These are phyloP conservation scores for Athene noctua DNA, from an alignment of 2,113 vertebrate species.

Conservation along the genomic window DNA sequence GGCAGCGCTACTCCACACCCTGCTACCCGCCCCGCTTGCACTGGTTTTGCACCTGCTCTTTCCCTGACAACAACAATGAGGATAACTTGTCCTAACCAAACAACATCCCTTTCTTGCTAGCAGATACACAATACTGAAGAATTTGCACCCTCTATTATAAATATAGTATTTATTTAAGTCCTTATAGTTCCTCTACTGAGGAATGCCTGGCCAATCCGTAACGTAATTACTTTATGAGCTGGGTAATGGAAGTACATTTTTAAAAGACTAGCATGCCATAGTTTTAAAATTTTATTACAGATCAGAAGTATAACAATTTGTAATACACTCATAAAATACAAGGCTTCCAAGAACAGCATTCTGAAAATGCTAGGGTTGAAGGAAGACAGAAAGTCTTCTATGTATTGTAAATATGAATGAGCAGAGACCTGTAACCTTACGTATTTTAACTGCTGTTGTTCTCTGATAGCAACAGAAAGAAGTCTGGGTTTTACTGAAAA, in stretches of 20 bases:
- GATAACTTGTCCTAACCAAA: background rate
- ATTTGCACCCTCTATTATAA: background rate
- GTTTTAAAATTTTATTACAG: background rate
- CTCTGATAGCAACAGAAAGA: background rate
- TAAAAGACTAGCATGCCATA: background rate
- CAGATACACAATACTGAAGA: background rate
- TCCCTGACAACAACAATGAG: background rate
- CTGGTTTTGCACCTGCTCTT: background rate
- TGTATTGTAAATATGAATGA: background rate
- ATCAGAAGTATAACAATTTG: background rate
- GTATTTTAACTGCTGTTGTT: background rate
- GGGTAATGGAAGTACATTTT: background rate
- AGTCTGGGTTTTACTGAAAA: constrained; percentile 1
- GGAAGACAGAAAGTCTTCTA: background rate
- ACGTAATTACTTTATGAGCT: background rate
- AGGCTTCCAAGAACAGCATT: constrained; percentile 1
- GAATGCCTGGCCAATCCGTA: background rate
- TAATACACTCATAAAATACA: background rate
- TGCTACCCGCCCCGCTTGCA: background rate
- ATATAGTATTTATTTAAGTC: background rate
- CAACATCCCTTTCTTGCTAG: background rate
- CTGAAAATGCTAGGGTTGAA: background rate
- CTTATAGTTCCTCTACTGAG: background rate
- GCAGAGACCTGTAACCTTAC: background rate
- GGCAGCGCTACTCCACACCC: background rate